Conservation (phyloP, 2,113 vertebrate species). For the Arvicanthis niloticus region DNA sequence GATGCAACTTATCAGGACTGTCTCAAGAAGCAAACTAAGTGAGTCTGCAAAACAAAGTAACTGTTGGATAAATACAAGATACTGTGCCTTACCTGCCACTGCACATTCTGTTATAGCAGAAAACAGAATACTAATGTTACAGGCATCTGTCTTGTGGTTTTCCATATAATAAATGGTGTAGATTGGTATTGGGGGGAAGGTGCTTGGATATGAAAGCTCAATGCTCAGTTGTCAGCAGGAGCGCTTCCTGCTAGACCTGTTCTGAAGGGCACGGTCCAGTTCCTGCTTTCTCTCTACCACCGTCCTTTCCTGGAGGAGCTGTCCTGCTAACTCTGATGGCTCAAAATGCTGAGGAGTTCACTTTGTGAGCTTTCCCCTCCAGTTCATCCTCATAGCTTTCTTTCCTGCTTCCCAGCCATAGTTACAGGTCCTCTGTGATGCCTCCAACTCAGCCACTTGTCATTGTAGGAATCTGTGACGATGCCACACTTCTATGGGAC, state of each 20-base stretch:
- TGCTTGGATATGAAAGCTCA: not conserved
- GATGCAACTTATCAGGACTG: not conserved
- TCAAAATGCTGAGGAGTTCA: conserved; percentile 1
- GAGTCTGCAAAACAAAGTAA: not conserved
- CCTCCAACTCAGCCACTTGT: not conserved
- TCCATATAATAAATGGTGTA: not conserved
- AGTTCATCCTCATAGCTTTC: not conserved
- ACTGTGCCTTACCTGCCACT: not conserved
- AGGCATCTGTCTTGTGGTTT: not conserved
- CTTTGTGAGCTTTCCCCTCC: not conserved
- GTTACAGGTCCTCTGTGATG: not conserved
- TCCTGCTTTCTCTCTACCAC: conserved; percentile 26
- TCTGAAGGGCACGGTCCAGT: not conserved
- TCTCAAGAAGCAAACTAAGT: not conserved
- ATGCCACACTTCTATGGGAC: conserved; percentile 5
- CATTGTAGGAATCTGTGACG: conserved; percentile 45
- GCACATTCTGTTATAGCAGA: not conserved
- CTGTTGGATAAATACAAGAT: not conserved
- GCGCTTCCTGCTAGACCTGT: conserved; percentile 62
- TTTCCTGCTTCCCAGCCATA: not conserved
- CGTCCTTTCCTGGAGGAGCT: not conserved
- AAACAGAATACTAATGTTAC: not conserved
- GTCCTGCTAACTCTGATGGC: conserved; percentile 43
- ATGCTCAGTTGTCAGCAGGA: not conserved
- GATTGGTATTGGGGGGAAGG: not conserved